phyloP scores from a whole-genome alignment of 2,113 vertebrate genomes.

The Monarcha castaneiventris region DNA sequence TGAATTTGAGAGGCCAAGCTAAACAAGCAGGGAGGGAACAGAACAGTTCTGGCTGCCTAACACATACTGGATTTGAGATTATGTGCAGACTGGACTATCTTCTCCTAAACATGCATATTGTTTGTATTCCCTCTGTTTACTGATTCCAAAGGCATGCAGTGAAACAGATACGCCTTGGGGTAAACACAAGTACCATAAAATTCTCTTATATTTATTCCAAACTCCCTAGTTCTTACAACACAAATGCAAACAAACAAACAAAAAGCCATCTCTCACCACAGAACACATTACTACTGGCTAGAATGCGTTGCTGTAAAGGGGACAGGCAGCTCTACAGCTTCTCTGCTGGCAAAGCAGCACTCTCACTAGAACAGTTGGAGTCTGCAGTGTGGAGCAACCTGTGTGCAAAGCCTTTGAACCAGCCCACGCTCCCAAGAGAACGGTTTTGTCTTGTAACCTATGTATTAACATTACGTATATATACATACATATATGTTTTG shows the following conservation, averaged over 20 bases:
- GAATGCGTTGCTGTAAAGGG: neutral
- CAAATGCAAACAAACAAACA: neutral
- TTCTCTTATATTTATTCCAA: neutral
- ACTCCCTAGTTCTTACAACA: neutral
- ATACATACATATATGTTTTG: neutral
- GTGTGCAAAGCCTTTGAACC: neutral
- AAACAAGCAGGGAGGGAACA: conserved; percentile 2
- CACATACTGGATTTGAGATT: neutral
- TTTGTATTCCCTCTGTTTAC: neutral
- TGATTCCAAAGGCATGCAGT: neutral
- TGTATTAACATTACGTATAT: neutral
- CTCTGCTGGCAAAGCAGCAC: neutral
- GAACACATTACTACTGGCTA: neutral
- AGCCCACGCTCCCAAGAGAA: neutral
- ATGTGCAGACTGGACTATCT: neutral
- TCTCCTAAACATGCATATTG: neutral
- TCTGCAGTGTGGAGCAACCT: neutral
- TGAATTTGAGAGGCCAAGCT: neutral
- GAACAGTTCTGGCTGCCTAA: neutral
- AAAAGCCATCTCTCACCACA: neutral
- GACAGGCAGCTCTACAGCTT: neutral
- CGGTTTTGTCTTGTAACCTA: neutral
- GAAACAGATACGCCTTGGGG: neutral
- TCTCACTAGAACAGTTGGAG: neutral
- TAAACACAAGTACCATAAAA: neutral